Evolutionary conservation across 92 coral and sea anemone genomes (phyloP), one percentile per base, ranked within the genome.

Genomic region (Phymanthus crucifer): DNA sequence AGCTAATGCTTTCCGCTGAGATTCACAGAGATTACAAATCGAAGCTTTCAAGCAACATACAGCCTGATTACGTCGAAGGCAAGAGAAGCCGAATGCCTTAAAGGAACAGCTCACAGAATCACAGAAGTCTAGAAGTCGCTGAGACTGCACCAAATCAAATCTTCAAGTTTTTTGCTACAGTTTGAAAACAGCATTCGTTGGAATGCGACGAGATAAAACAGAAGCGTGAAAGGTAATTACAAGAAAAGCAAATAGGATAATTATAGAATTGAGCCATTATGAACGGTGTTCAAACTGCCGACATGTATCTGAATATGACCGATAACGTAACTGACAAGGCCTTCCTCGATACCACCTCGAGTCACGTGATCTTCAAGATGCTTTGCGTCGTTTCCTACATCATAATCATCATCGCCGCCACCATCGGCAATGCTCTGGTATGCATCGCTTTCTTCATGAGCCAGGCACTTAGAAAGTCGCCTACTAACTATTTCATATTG

Each of bases 361-460:
- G 32, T 40, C 35, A 73, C 64, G 9, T 80, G 40, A 52, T 71
- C 50, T 73, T 81, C 65, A 81, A 61, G 33, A 32, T 81, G 2
- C 56, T 81, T 9, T 81, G 85, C 23, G 76, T 81, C 8, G 76
- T 71, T 12, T 37, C 64, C 2, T 81, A 81, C 79, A 79, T 91
- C 18, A 32, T 76, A 12, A 87, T 95, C n/a, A 80, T 89, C 27
- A 36, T 91, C 13, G 80, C 74, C 27, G 90, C 98, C 21, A 70
- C 86, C n/a, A 73, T 93, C 17, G 99, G 99, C 56, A 95, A 95
- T 75, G n/a, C 80, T 38, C 77, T 95, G 65, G 99, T 95, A 72
- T 90, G 94, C 70, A 37, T 83, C 19, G 98, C 97, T 4, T 90
- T 95, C 73, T 75, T 79, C 43, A 70, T 90, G 33, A 90, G 91